A percentile compares a stretch with the other conserved stretches of the same genome.
Evolutionary conservation across 2,888 invertebrate species (phyloP).

Genomic region (Eupithecia centaureata): DNA sequence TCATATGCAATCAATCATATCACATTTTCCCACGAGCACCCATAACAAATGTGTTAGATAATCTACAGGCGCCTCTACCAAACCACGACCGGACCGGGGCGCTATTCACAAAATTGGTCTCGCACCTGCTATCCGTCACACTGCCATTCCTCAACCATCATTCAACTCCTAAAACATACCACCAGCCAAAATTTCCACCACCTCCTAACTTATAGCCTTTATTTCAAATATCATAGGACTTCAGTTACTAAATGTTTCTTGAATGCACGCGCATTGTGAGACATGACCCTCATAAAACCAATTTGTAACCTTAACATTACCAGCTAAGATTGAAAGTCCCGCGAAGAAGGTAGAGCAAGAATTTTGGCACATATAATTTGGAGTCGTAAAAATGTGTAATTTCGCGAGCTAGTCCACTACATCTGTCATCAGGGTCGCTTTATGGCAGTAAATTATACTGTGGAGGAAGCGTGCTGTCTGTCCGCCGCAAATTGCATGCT

Average conservation of each 20-base stretch:
- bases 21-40: neutral
- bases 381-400: constrained; percentile 55
- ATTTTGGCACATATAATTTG: constrained; percentile 49
- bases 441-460: constrained; percentile 61
- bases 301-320: neutral
- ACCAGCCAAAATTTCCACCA: neutral
- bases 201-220: neutral
- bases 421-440: constrained; percentile 62
- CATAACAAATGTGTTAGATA: neutral
- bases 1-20: neutral
- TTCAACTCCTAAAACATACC: constrained; percentile 41
- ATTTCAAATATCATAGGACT: neutral
- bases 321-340: neutral
- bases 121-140: constrained; percentile 23
- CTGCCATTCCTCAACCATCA: constrained; percentile 43
- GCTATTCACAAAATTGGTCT: constrained; percentile 7
- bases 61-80: neutral
- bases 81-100: neutral
- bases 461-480: constrained; percentile 32
- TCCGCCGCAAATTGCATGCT: constrained; percentile 31
- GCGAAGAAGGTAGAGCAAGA: neutral
- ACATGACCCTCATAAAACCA: neutral
- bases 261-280: neutral
- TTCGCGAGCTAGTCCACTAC: constrained; percentile 44
- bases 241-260: neutral